Base-by-base conservation (phyloP, 2,797 vertebrate genomes). In the Macropus fuliginosus region DNA sequence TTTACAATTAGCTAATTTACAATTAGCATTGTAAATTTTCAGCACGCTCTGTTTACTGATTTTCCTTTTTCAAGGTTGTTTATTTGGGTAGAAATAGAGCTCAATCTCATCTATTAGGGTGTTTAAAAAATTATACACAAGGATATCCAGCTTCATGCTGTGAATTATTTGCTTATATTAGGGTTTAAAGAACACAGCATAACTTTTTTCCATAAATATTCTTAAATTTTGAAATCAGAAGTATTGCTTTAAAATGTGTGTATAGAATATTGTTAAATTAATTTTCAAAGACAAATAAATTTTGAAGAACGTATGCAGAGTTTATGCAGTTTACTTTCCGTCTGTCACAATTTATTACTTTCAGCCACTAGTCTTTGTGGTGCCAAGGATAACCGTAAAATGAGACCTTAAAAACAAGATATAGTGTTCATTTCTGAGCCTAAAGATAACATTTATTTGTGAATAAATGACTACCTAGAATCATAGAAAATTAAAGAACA, bases 241-340 rank as follows among this genome's bases (percentile, higher is more conserved):
- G 46, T 24, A 1, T 50, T 87, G 21, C 14, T 87, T 9, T 46
- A 87, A 87, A 87, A 87, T 87, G 74, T 87, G 40, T 50, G 21
- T 87, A 27, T 18, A 87, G 74, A 46, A 81, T 81, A 14, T 46
- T 46, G 21, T 81, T 81, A 74, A 74, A 74, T 40, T 74, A 81
- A 87, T 87, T 87, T 87, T 87, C 18, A 81, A 59, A 91, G 34
- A 74, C 81, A 96, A 93, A 90, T 91, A 55, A 52, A 1, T 95
- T 96, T 90, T 57, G 87, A 94, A 74, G 55, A 95, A 87, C 52
- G 57, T 40, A 52, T 74, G 40, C 89, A 91, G 62, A 56, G 34
- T 59, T 66, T 21, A 56, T 54, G 40, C 29, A 74, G 52, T 62
- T 97, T 91, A 89, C 52, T 46, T 62, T 14, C 56, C 28, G 27